These are phyloP conservation scores for Seriola dumerili DNA, from an alignment of 2,113 vertebrate species.

Conservation along the genomic window DNA sequence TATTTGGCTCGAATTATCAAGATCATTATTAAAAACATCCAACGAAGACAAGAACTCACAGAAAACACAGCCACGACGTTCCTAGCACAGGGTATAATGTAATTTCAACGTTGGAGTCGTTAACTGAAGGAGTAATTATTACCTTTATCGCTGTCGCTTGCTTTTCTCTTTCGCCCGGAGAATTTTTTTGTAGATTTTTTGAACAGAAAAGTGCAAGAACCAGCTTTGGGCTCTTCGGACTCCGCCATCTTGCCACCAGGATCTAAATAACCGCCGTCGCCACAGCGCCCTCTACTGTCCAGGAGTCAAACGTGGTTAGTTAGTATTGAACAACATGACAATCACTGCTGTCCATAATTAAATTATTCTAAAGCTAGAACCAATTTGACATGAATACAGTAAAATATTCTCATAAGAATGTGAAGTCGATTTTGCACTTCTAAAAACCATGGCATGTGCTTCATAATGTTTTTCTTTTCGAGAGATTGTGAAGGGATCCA, in stretches of 20 bases:
- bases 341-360: too few relatives aligned
- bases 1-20: accelerated
- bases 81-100: accelerated
- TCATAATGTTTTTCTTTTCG: too few relatives aligned
- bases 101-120: background rate
- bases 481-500: too few relatives aligned
- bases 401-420: too few relatives aligned
- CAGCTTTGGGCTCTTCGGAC: constrained; percentile 37
- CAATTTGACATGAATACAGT: too few relatives aligned
- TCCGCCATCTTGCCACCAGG: constrained; percentile 83
- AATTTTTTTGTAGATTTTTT: constrained; percentile 88
- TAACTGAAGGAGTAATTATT: accelerated
- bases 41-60: background rate
- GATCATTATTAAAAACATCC: background rate
- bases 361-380: too few relatives aligned
- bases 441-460: too few relatives aligned
- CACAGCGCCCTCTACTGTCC: constrained; percentile 67
- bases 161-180: constrained; percentile 80
- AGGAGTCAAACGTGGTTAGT: constrained; percentile 25
- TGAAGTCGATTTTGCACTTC: too few relatives aligned
- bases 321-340: too few relatives aligned
- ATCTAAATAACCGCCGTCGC: background rate
- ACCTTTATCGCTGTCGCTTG: constrained; percentile 85
- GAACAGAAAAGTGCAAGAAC: constrained; percentile 88
- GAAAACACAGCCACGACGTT: background rate